These are phyloP conservation scores for Pelodiscus sinensis DNA, from an alignment of 2,113 vertebrate species.

Conservation along the genomic window DNA sequence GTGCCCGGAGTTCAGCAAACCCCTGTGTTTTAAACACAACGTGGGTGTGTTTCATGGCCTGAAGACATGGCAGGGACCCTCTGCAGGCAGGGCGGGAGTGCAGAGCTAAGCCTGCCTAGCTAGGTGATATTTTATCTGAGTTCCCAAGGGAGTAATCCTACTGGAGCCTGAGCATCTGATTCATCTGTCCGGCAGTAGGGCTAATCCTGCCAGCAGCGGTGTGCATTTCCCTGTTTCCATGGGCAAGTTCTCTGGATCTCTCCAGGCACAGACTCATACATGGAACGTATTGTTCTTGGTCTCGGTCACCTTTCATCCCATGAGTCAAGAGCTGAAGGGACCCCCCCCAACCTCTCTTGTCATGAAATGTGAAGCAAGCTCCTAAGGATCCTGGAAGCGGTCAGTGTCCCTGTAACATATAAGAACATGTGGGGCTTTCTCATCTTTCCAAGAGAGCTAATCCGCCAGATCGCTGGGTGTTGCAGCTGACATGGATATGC, in stretches of 20 bases:
- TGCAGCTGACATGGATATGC: background rate
- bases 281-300: background rate
- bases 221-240: background rate
- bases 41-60: background rate
- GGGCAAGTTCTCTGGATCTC: background rate
- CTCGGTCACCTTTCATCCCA: slow-evolving; percentile 4
- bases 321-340: background rate
- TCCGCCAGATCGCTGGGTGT: background rate
- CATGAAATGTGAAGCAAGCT: background rate
- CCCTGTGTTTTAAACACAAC: background rate
- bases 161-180: slow-evolving; percentile 49
- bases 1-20: background rate
- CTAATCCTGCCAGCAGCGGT: slow-evolving; percentile 61
- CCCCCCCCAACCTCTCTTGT: background rate
- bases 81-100: background rate
- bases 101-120: background rate
- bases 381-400: background rate
- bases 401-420: background rate
- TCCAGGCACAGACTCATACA: background rate
- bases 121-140: slow-evolving; percentile 31
- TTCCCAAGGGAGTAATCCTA: slow-evolving; percentile 58
- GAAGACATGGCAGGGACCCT: accelerated
- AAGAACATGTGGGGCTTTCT: slow-evolving; percentile 12
- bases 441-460: slow-evolving; percentile 1
- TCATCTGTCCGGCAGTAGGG: slow-evolving; percentile 27